Conservation (phyloP, 2,113 vertebrate genomes). For the Nicator chloris region DNA sequence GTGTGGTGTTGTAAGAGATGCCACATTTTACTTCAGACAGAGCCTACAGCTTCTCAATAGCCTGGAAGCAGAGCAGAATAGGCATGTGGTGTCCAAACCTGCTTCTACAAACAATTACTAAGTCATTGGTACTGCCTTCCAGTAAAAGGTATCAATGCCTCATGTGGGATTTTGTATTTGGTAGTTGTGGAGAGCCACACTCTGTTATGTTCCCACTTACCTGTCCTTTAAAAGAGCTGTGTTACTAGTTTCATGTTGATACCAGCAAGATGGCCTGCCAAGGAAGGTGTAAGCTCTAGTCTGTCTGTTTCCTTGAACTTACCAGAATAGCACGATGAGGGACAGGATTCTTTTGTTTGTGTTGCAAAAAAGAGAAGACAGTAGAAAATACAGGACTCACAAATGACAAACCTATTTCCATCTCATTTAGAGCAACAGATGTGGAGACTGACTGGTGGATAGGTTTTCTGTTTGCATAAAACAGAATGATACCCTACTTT, state of each 20-base stretch:
- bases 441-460: neutral
- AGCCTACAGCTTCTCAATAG: neutral
- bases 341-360: neutral
- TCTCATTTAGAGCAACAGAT: neutral
- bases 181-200: neutral
- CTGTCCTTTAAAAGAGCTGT: neutral
- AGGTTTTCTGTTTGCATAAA: neutral
- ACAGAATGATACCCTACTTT: neutral
- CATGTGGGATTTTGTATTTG: neutral
- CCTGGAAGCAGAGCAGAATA: neutral
- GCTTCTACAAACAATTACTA: neutral
- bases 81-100: neutral
- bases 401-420: neutral
- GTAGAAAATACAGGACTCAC: neutral
- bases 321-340: neutral
- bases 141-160: neutral
- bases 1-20: neutral
- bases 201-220: neutral
- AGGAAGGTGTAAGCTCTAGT: neutral
- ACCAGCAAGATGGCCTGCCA: neutral
- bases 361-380: neutral
- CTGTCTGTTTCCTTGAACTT: neutral
- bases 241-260: neutral
- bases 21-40: neutral
- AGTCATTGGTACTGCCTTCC: neutral